These are phyloP conservation scores for Steatornis caripensis DNA, from an alignment of 2,113 vertebrate species.

Conservation along the genomic window DNA sequence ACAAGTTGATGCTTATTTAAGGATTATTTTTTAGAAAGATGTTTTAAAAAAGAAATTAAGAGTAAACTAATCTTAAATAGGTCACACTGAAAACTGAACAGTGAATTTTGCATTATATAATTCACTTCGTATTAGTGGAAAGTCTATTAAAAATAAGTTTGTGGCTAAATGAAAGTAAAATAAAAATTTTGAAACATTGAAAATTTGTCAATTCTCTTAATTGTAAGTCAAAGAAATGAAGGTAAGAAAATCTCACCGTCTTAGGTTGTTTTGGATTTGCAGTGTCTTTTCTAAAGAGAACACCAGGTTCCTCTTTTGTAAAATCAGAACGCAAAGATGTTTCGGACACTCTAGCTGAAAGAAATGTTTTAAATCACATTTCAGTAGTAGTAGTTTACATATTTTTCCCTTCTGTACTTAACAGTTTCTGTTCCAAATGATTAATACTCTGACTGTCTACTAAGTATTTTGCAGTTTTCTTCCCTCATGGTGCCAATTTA, in stretches of 20 bases:
- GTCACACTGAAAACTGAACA: neutral
- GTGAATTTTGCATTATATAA: neutral
- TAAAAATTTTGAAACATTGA: neutral
- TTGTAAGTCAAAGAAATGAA: neutral
- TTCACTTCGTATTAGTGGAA: neutral
- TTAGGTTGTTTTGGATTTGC: slow-evolving; percentile 16
- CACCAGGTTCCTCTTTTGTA: neutral
- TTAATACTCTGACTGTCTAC: neutral
- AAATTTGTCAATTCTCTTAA: neutral
- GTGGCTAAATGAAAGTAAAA: neutral
- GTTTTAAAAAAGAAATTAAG: neutral
- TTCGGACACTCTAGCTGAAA: slow-evolving; percentile 45
- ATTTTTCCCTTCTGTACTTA: neutral
- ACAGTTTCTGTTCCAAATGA: neutral
- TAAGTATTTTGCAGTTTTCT: neutral
- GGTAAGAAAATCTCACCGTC: slow-evolving; percentile 1
- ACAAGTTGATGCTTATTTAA: neutral
- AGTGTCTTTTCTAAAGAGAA: slow-evolving; percentile 15
- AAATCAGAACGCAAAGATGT: slow-evolving; percentile 38
- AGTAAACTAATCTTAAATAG: neutral
- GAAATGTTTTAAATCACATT: slow-evolving; percentile 35
- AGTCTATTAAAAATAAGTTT: neutral
- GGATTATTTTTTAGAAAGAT: neutral
- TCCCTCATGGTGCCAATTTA: neutral
- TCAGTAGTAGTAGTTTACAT: slow-evolving; percentile 26